A percentile compares a stretch with the other conserved stretches of the same genome.
These are phyloP conservation scores for Drosophila willistoni DNA, from an alignment of 1,140 invertebrate genomes.

Conservation along the genomic window DNA sequence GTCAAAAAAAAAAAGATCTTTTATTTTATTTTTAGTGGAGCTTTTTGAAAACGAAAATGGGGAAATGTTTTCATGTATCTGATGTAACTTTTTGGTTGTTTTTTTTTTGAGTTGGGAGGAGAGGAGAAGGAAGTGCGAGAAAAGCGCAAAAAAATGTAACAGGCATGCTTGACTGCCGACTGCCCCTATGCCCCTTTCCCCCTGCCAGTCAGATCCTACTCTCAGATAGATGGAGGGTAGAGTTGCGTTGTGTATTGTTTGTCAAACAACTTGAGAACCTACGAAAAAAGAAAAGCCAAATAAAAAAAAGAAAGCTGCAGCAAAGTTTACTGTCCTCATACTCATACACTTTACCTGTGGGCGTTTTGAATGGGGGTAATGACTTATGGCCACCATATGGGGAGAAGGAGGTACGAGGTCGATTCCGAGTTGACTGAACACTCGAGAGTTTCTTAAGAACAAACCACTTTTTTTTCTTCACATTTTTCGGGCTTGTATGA, in stretches of 20 bases:
- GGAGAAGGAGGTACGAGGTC: conserved; percentile 4
- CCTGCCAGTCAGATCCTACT: not conserved
- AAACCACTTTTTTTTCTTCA: too few relatives aligned
- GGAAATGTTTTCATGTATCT: conserved; percentile 74
- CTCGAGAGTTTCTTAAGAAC: conserved; percentile 32
- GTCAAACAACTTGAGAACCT: conserved; percentile 71
- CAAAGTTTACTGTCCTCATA: conserved; percentile 2
- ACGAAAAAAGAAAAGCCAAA: conserved; percentile 13
- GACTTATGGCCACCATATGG: conserved; percentile 64
- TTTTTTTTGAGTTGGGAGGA: conserved; percentile 7
- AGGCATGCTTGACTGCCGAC: conserved; percentile 68
- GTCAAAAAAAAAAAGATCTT: conserved; percentile 69
- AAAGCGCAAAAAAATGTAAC: conserved; percentile 79
- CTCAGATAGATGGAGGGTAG: conserved; percentile 9
- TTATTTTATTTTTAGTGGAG: conserved; percentile 79
- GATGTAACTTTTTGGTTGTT: conserved; percentile 57
- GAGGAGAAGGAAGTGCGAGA: conserved; percentile 29
- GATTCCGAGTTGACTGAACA: conserved; percentile 27
- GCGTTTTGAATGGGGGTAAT: conserved; percentile 64
- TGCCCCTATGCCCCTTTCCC: conserved; percentile 7
- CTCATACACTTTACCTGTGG: conserved; percentile 39
- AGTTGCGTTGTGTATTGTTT: conserved; percentile 66
- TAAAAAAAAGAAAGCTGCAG: conserved; percentile 34
- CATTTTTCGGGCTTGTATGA: not conserved
- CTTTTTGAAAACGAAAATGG: conserved; percentile 57